Percentiles rank a stretch among this genome's conserved stretches.
These are phyloP conservation scores for Rutilus rutilus DNA, from an alignment of 2,113 vertebrate genomes.

Conservation along the genomic window DNA sequence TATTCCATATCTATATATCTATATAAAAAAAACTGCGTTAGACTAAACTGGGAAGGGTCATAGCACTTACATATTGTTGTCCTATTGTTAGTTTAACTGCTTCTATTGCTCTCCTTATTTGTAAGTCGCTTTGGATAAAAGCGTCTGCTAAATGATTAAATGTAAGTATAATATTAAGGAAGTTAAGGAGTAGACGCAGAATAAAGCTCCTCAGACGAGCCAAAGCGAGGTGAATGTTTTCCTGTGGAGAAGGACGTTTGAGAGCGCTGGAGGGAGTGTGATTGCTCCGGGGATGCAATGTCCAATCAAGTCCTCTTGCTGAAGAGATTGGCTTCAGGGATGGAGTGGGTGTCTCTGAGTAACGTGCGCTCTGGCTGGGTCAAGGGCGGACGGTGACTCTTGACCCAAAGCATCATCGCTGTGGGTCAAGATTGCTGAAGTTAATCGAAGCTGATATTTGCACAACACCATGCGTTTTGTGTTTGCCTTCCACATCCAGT, in stretches of 20 bases:
- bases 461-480: not conserved
- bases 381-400: constrained; percentile 34
- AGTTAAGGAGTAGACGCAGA: not conserved
- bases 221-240: constrained; percentile 26
- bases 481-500: not conserved
- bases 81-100: too few relatives aligned
- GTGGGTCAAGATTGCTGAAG: constrained; percentile 33
- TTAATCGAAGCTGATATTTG: constrained; percentile 48
- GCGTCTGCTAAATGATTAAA: too few relatives aligned
- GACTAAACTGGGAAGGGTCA: too few relatives aligned
- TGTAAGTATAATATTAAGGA: not conserved
- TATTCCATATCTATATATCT: too few relatives aligned
- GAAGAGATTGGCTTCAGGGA: constrained; percentile 39
- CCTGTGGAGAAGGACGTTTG: constrained; percentile 33
- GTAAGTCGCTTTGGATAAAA: too few relatives aligned
- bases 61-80: too few relatives aligned
- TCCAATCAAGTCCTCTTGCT: not conserved
- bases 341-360: constrained; percentile 25
- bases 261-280: constrained; percentile 28
- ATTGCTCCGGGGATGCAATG: constrained; percentile 35
- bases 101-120: too few relatives aligned
- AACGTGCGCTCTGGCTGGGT: constrained; percentile 27
- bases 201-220: not conserved
- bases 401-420: constrained; percentile 25
- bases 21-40: too few relatives aligned